Percentiles rank a stretch among this genome's conserved stretches.
Evolutionary conservation across 2,888 invertebrate species (phyloP).

Genomic region (Dicycla oo): DNA sequence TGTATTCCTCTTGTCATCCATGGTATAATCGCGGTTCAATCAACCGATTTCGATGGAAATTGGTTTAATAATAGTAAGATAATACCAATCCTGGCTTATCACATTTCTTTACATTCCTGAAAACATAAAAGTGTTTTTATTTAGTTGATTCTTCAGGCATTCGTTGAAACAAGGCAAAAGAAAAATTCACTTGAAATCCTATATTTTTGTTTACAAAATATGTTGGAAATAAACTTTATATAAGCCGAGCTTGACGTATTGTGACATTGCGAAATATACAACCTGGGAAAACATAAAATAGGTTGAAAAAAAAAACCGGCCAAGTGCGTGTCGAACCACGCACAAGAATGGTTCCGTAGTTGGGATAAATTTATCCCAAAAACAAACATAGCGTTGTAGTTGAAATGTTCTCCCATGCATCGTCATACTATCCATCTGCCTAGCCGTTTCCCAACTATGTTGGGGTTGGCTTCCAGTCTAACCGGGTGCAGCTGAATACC

Average conservation of each 20-base stretch:
- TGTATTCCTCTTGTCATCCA: background rate
- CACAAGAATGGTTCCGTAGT: no score
- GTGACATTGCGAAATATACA: conserved; percentile 19
- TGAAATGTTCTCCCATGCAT: no score
- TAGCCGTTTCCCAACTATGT: no score
- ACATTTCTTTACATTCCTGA: background rate
- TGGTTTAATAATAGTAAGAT: background rate
- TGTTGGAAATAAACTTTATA: conserved; percentile 32
- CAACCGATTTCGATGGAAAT: background rate
- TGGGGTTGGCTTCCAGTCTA: no score
- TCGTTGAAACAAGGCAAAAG: conserved; percentile 27
- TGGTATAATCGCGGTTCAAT: background rate
- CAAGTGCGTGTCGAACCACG: no score
- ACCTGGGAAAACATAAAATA: conserved; percentile 35
- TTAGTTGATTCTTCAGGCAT: background rate
- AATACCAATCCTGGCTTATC: background rate
- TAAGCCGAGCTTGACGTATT: conserved; percentile 48
- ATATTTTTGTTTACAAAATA: conserved; percentile 29
- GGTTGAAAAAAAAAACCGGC: no score
- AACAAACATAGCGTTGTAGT: no score
- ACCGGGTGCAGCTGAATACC: no score
- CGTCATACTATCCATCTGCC: no score
- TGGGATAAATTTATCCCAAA: no score
- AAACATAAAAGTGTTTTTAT: conserved; percentile 5
- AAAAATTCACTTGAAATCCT: conserved; percentile 13